These are phyloP conservation scores for Noctua pronuba DNA, from an alignment of 2,888 invertebrate species.

Conservation along the genomic window DNA sequence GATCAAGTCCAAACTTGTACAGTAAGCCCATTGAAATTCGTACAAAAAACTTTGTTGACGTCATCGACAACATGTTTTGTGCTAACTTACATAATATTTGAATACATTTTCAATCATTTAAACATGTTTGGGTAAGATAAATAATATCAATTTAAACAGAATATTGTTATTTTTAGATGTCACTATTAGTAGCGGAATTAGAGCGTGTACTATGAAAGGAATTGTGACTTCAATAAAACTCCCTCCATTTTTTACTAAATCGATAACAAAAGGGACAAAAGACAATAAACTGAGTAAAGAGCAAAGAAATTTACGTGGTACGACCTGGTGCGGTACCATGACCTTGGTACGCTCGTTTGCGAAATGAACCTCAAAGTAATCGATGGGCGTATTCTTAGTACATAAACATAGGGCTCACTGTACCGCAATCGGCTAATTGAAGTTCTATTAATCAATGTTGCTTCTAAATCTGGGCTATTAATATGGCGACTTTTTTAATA, in stretches of 20 bases:
- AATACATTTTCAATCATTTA: conserved; percentile 39
- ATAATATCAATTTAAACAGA: neutral
- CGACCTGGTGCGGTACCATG: conserved; percentile 87
- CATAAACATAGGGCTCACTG: conserved; percentile 73
- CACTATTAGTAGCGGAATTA: neutral
- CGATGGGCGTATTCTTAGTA: conserved; percentile 79
- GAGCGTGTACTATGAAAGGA: conserved; percentile 26
- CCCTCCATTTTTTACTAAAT: conserved; percentile 67
- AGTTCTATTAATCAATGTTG: conserved; percentile 38
- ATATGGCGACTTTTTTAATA: neutral
- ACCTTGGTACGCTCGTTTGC: conserved; percentile 84
- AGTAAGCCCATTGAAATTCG: conserved; percentile 31
- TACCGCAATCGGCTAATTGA: conserved; percentile 44
- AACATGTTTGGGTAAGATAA: conserved; percentile 8
- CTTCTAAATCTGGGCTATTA: conserved; percentile 3
- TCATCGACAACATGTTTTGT: conserved; percentile 36
- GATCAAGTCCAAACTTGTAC: conserved; percentile 57
- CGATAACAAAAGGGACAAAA: conserved; percentile 70
- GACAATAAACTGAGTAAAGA: conserved; percentile 78
- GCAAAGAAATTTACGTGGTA: conserved; percentile 84
- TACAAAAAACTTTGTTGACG: conserved; percentile 52
- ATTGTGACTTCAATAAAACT: conserved; percentile 41
- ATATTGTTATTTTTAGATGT: conserved; percentile 5
- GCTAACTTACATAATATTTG: conserved; percentile 40
- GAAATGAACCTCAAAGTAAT: conserved; percentile 81